Conservation (phyloP, 2,113 vertebrate genomes). For the Leptobrachium ailaonicum region DNA sequence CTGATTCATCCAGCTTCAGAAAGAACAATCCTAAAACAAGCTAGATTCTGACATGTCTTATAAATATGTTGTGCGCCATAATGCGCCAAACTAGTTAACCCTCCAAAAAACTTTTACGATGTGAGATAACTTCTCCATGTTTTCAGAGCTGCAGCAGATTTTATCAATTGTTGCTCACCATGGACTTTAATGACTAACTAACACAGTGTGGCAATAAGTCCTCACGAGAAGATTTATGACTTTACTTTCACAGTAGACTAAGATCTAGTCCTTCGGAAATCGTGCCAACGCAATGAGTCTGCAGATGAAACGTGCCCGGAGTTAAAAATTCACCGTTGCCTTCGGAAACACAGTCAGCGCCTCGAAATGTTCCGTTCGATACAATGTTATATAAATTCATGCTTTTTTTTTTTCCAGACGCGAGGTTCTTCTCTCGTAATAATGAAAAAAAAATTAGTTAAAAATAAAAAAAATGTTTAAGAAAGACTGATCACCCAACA, state of each 20-base stretch:
- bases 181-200: constrained; percentile 31
- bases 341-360: not conserved
- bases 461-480: not conserved
- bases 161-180: not conserved
- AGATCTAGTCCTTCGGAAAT: constrained; percentile 31
- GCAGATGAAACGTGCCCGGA: constrained; percentile 19
- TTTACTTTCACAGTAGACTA: not conserved
- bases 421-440: not conserved
- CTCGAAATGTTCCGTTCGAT: not conserved
- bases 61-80: no score
- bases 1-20: no score
- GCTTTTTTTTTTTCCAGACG: not conserved
- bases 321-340: constrained; percentile 24
- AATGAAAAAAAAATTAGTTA: not conserved
- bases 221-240: constrained; percentile 30
- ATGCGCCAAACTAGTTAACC: no score
- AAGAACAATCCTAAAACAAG: no score
- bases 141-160: not conserved
- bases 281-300: constrained; percentile 1
- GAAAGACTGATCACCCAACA: constrained; percentile 24
- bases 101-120: no score
- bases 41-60: no score
- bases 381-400: constrained; percentile 17
- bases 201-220: constrained; percentile 31
- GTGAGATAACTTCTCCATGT: not conserved